Percentiles rank a stretch among this genome's conserved stretches.
phyloP scores from a whole-genome alignment of 1,140 invertebrate genomes.

The Apis dorsata region DNA sequence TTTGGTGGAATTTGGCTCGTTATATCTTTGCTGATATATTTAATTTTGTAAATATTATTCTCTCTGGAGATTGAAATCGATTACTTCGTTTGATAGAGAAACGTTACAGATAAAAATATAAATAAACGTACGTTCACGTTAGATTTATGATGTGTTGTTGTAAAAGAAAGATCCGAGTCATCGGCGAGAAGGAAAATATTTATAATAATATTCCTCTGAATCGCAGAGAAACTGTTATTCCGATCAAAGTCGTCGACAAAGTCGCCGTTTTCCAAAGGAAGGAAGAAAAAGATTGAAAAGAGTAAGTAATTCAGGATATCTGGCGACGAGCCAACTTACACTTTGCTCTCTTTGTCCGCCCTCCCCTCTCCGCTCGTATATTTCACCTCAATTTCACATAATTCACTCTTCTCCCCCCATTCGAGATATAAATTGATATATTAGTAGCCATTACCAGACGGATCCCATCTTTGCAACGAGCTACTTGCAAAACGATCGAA shows the following conservation, averaged over 20 bases:
- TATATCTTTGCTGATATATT: too few species aligned
- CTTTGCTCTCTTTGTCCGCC: constrained; percentile 16
- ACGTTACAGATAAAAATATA: too few species aligned
- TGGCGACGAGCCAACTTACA: constrained; percentile 11
- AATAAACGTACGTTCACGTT: too few species aligned
- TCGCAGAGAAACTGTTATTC: background rate
- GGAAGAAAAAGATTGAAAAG: background rate
- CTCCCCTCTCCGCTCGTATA: background rate
- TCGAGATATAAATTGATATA: constrained; percentile 45
- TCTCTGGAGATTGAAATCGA: too few species aligned
- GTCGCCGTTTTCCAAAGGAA: background rate
- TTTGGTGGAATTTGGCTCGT: too few species aligned
- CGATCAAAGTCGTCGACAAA: background rate
- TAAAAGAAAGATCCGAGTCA: too few species aligned
- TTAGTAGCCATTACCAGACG: constrained; percentile 13
- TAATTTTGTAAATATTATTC: too few species aligned
- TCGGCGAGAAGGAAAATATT: too few species aligned
- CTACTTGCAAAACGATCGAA: background rate
- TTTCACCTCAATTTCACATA: constrained; percentile 19
- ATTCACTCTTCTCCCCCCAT: constrained; percentile 12
- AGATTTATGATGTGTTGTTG: too few species aligned
- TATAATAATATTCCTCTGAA: too few species aligned
- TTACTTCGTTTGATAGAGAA: too few species aligned
- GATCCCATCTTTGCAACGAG: background rate
- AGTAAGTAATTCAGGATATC: constrained; percentile 38